phyloP scores from a whole-genome alignment of 1,140 invertebrate genomes.

The Drosophila quadrilineata region DNA sequence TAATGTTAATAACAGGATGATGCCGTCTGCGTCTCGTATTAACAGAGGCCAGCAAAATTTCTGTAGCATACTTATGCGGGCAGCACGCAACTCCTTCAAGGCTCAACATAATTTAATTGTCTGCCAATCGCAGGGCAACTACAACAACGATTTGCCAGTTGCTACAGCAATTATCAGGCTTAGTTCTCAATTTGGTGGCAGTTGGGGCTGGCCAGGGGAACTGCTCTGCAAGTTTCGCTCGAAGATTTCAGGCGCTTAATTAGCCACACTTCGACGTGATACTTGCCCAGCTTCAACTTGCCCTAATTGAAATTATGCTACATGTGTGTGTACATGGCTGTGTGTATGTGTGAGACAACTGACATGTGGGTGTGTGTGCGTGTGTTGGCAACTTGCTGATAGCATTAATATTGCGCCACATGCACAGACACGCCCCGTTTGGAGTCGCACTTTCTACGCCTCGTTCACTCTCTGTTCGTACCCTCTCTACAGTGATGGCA shows the following conservation, averaged over 20 bases:
- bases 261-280: slow-evolving; percentile 46
- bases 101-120: slow-evolving; percentile 63
- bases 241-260: slow-evolving; percentile 53
- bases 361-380: background rate
- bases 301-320: slow-evolving; percentile 66
- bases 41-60: slow-evolving; percentile 3
- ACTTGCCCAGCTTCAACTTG: slow-evolving; percentile 30
- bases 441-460: background rate
- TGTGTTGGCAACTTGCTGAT: slow-evolving; percentile 18
- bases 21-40: too few relatives aligned
- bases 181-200: slow-evolving; percentile 8
- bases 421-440: slow-evolving; percentile 38
- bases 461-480: background rate
- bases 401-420: slow-evolving; percentile 58
- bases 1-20: too few relatives aligned
- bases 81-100: slow-evolving; percentile 16
- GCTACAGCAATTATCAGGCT: slow-evolving; percentile 52
- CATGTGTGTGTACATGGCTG: slow-evolving; percentile 17
- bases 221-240: background rate
- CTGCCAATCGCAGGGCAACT: slow-evolving; percentile 46
- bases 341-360: background rate
- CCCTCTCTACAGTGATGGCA: too few relatives aligned
- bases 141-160: background rate
- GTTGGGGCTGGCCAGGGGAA: background rate
- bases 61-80: slow-evolving; percentile 53